Evolutionary conservation across 2,888 invertebrate genomes (phyloP).

Genomic region (Abrostola triplasia): DNA sequence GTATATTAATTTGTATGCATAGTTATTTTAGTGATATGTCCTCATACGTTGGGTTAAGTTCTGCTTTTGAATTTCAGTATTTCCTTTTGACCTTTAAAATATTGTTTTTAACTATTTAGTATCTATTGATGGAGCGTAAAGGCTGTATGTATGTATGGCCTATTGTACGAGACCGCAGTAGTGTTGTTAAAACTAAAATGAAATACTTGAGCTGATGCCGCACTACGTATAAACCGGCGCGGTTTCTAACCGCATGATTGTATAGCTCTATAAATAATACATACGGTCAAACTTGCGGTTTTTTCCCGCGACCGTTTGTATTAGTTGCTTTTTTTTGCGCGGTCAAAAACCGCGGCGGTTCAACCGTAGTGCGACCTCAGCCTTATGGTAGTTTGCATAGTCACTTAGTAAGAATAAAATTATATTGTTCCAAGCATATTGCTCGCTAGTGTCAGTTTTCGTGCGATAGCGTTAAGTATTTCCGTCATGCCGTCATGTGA

Average conservation of each 20-base stretch:
- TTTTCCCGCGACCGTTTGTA: too few species aligned
- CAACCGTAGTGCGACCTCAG: too few species aligned
- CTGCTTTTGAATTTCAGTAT: too few species aligned
- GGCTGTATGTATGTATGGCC: background rate
- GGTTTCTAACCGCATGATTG: too few species aligned
- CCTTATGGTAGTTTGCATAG: background rate
- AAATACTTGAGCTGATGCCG: too few species aligned
- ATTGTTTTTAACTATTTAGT: background rate
- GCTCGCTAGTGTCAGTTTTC: slow-evolving; percentile 53
- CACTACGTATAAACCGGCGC: too few species aligned
- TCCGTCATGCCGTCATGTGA: slow-evolving; percentile 46
- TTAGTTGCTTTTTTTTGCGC: too few species aligned
- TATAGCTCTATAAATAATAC: too few species aligned
- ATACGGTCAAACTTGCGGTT: too few species aligned
- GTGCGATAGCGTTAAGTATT: slow-evolving; percentile 39
- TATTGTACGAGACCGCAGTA: background rate
- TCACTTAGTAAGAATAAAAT: slow-evolving; percentile 5
- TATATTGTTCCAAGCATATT: slow-evolving; percentile 47
- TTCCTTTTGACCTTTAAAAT: too few species aligned
- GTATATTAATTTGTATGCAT: background rate
- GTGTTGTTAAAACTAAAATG: background rate
- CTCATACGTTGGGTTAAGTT: background rate
- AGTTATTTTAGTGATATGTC: slow-evolving; percentile 4
- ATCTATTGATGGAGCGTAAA: background rate
- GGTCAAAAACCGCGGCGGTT: too few species aligned